Evolutionary conservation across 2,797 vertebrate genomes (phyloP).

Genomic region (Percopsis omiscomaycus): DNA sequence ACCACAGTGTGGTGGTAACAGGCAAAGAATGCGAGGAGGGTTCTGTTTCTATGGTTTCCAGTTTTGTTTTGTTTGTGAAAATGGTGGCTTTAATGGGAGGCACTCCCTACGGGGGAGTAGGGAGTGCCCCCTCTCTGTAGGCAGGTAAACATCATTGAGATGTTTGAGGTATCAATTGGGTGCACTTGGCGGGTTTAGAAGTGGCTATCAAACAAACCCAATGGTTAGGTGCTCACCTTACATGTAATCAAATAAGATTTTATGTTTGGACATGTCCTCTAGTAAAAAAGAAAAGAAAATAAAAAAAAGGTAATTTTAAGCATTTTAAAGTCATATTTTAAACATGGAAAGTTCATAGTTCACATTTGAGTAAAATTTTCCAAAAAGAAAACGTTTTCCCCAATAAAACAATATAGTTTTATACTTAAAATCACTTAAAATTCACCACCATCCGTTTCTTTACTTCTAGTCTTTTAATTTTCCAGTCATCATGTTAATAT

Average conservation of each 20-base stretch:
- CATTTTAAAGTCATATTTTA: slow-evolving; percentile 23
- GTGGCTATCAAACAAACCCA: slow-evolving; percentile 62
- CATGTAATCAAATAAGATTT: slow-evolving; percentile 40
- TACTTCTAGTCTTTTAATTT: slow-evolving; percentile 8
- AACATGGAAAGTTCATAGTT: slow-evolving; percentile 16
- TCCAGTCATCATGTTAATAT: slow-evolving; percentile 57
- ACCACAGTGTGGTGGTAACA: background rate
- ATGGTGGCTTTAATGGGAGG: slow-evolving; percentile 54
- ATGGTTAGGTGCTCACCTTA: slow-evolving; percentile 43
- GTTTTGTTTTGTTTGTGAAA: slow-evolving; percentile 61
- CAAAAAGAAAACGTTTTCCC: slow-evolving; percentile 46
- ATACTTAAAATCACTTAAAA: too few relatives aligned
- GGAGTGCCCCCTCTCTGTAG: slow-evolving; percentile 48
- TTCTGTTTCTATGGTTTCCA: slow-evolving; percentile 53
- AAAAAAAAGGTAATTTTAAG: slow-evolving; percentile 25
- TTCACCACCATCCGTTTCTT: background rate
- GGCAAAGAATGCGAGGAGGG: background rate
- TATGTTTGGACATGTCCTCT: slow-evolving; percentile 56
- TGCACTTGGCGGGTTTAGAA: slow-evolving; percentile 56
- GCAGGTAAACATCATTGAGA: slow-evolving; percentile 62
- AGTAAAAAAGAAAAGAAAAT: too few relatives aligned
- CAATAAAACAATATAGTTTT: slow-evolving; percentile 7
- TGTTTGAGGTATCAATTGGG: slow-evolving; percentile 65
- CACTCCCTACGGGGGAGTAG: slow-evolving; percentile 54
- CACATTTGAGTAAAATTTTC: slow-evolving; percentile 22